phyloP scores from a whole-genome alignment of 2,797 vertebrate genomes.

The Arnoldichthys spilopterus region DNA sequence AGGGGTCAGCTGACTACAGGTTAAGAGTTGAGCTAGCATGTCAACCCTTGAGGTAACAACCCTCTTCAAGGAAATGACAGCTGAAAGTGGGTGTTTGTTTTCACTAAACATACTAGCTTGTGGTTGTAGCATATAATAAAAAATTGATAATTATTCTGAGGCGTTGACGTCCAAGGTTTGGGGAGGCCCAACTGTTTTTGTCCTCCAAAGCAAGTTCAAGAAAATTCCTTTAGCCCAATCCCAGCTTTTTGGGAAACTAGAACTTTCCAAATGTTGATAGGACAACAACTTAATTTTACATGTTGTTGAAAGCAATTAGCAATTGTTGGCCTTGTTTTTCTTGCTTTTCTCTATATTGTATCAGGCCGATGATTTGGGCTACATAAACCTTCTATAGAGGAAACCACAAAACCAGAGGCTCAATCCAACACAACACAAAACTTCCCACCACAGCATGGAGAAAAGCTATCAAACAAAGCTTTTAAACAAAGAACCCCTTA shows the following conservation, averaged over 20 bases:
- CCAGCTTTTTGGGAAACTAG: slow-evolving; percentile 70
- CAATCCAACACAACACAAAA: slow-evolving; percentile 49
- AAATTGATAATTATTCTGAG: slow-evolving; percentile 36
- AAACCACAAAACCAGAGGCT: slow-evolving; percentile 60
- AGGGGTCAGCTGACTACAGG: slow-evolving; percentile 75
- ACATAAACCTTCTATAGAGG: slow-evolving; percentile 60
- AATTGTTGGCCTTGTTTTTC: slow-evolving; percentile 55
- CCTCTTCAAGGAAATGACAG: slow-evolving; percentile 68
- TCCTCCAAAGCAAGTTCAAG: slow-evolving; percentile 61
- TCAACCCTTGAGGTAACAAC: slow-evolving; percentile 75
- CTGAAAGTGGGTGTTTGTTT: slow-evolving; percentile 67
- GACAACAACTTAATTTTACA: slow-evolving; percentile 78
- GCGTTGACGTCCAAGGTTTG: not conserved
- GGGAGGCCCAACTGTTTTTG: slow-evolving; percentile 19
- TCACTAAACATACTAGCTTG: slow-evolving; percentile 57
- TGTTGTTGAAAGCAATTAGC: slow-evolving; percentile 78
- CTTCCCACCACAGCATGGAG: slow-evolving; percentile 61
- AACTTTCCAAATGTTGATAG: slow-evolving; percentile 73
- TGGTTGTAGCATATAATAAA: slow-evolving; percentile 65
- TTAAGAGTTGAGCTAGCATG: slow-evolving; percentile 76
- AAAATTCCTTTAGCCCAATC: slow-evolving; percentile 70
- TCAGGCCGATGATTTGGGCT: slow-evolving; percentile 69
- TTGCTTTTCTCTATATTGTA: slow-evolving; percentile 66
- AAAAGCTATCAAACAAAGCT: slow-evolving; percentile 66
- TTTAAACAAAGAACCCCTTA: slow-evolving; percentile 68